Evolutionary conservation across 2,888 invertebrate species (phyloP).

Genomic region (Notocelia uddmanniana): DNA sequence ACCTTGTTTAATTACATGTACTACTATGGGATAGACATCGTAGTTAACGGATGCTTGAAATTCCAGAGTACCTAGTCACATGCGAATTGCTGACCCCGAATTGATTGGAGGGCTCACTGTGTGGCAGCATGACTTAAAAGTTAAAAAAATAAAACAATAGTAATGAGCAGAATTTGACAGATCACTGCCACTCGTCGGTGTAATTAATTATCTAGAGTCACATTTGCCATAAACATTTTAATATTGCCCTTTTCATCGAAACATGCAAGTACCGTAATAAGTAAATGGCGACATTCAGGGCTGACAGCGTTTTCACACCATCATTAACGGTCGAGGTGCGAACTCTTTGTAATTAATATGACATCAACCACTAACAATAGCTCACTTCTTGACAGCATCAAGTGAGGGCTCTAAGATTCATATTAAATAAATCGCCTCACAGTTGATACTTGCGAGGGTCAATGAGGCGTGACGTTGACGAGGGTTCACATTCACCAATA

Average conservation of each 20-base stretch:
- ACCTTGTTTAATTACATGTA: background rate
- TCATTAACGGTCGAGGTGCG: slow-evolving; percentile 15
- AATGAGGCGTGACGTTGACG: slow-evolving; percentile 84
- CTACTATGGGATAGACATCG: too few species aligned
- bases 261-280: background rate
- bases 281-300: background rate
- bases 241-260: background rate
- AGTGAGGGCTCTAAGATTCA: slow-evolving; percentile 75
- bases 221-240: background rate
- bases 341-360: slow-evolving; percentile 48
- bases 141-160: too few species aligned
- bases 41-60: too few species aligned
- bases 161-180: too few species aligned
- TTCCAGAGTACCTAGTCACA: too few species aligned
- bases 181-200: background rate
- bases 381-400: slow-evolving; percentile 74
- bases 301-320: slow-evolving; percentile 8
- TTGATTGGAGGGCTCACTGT: too few species aligned
- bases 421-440: slow-evolving; percentile 82
- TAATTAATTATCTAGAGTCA: background rate
- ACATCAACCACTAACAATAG: slow-evolving; percentile 62
- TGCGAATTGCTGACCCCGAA: too few species aligned
- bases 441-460: slow-evolving; percentile 79
- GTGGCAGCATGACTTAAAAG: too few species aligned
- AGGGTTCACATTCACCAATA: slow-evolving; percentile 75